Percentiles rank a stretch among this genome's conserved stretches.
Conservation (phyloP, 2,888 invertebrate genomes). For the Gnatocerus cornutus region DNA sequence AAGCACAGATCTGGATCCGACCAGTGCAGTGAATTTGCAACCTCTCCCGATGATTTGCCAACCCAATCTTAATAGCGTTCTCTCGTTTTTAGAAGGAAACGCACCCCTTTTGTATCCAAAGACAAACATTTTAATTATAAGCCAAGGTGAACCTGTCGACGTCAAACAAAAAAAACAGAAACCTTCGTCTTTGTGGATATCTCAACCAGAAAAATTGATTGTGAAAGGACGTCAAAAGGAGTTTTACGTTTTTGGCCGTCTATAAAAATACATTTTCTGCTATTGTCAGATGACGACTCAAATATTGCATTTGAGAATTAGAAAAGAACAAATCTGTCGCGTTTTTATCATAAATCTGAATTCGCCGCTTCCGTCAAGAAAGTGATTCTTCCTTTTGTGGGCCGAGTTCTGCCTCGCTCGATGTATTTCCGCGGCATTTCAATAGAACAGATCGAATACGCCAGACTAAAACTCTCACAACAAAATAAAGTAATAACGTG, state of each 20-base stretch:
- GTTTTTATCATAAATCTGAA: slow-evolving; percentile 36
- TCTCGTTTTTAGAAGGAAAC: slow-evolving; percentile 27
- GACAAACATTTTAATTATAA: slow-evolving; percentile 5
- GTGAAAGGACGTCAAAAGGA: slow-evolving; percentile 15
- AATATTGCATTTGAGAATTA: slow-evolving; percentile 34
- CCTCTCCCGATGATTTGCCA: slow-evolving; percentile 42
- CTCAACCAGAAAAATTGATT: slow-evolving; percentile 32
- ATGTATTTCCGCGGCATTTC: slow-evolving; percentile 32
- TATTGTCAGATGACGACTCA: slow-evolving; percentile 34
- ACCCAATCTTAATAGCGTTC: slow-evolving; percentile 41
- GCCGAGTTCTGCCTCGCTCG: slow-evolving; percentile 17
- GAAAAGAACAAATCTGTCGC: slow-evolving; percentile 33
- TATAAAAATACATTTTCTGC: slow-evolving; percentile 27
- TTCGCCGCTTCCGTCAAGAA: slow-evolving; percentile 20
- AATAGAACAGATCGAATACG: slow-evolving; percentile 33
- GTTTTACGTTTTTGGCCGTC: slow-evolving; percentile 3
- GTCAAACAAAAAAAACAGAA: slow-evolving; percentile 14
- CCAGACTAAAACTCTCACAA: slow-evolving; percentile 17
- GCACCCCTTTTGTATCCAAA: slow-evolving; percentile 7
- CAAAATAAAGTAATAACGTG: slow-evolving; percentile 28
- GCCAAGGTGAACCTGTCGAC: slow-evolving; percentile 1
- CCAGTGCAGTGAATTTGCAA: slow-evolving; percentile 37
- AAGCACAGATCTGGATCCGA: slow-evolving; percentile 16
- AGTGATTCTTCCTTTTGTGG: slow-evolving; percentile 30
- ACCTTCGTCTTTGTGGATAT: slow-evolving; percentile 14